phyloP scores from a whole-genome alignment of 1,140 invertebrate species.

The Drosophila micromelanica region DNA sequence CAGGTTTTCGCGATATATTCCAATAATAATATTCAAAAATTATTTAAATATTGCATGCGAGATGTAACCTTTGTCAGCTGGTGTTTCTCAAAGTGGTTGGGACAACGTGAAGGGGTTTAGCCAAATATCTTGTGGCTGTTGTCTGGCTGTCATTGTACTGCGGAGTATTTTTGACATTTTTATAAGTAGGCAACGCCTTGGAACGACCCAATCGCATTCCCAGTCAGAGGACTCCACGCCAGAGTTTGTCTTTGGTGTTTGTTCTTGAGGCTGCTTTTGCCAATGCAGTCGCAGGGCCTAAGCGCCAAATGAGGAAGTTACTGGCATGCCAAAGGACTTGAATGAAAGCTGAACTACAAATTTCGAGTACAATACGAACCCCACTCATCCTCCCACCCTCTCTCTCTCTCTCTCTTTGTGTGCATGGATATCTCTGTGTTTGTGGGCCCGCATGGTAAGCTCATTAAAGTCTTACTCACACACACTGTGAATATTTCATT shows the following conservation, averaged over 20 bases:
- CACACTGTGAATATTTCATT: constrained; percentile 40
- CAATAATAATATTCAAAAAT: no score
- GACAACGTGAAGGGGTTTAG: no score
- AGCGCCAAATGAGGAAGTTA: constrained; percentile 56
- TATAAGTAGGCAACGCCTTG: constrained; percentile 48
- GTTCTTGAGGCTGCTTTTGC: constrained; percentile 9
- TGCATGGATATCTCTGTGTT: neutral
- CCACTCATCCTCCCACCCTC: no score
- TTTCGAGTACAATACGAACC: constrained; percentile 35
- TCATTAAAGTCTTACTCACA: constrained; percentile 49
- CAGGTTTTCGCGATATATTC: no score
- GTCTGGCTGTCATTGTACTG: constrained; percentile 50
- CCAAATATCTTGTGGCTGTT: no score
- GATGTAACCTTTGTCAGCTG: no score
- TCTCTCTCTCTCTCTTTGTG: neutral
- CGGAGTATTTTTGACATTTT: constrained; percentile 60
- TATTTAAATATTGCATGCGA: no score
- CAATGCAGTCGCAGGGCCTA: neutral
- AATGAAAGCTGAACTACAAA: constrained; percentile 46
- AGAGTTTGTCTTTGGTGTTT: constrained; percentile 32
- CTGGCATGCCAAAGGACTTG: constrained; percentile 40
- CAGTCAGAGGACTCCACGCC: neutral
- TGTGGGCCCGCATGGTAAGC: constrained; percentile 45
- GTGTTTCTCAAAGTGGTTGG: no score
- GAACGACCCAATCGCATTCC: neutral